Evolutionary conservation across 2,888 invertebrate species (phyloP), one percentile per base, ranked within the genome.

Genomic region (Nymphalis urticae): DNA sequence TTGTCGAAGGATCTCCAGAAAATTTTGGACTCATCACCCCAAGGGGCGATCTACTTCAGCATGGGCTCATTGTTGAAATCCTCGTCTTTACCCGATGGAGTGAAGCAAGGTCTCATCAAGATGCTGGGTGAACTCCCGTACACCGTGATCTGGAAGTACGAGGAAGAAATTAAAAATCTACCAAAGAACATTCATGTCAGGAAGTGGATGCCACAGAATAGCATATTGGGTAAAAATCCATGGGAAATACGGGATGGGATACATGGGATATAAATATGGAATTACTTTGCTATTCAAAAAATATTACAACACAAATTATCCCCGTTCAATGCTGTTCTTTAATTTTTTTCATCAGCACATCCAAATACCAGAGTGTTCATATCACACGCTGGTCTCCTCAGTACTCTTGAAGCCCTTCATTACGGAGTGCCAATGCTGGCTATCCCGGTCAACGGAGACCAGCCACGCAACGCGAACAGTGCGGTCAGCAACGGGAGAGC

Each of bases 91-190:
- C 80, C 82, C 0, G 73, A 72, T 0, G 59, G 73, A 19, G 82
- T 80, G 1, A 66, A 77, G 6, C 62, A 72, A 0, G 82, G 77
- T 0, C 64, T 89, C 0, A 60, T 85, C 32, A 68, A 74, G n/a
- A 72, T 82, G 16, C 76, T 89, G n/a, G 79, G 80, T 0, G 70
- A 74, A 0, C 69, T 86, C 0, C 83, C 84, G 0, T 86, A 88
- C 68, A 87, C 87, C 0, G 89, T 93, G 19, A 79, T 93, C 7
- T 93, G 93, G 93, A 93, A 93, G 75, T 93, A 88, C 62, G 93
- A 93, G 65, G 84, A 83, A 17, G 72, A 83, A 0, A 65, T 92
- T 0, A 75, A 80, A 1, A 82, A 81, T 1, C 74, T 87, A 27
- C 89, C 92, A 0, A 77, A 82, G 62, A 92, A 93, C 64, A 84